Base-by-base conservation (phyloP, 2,888 invertebrate species). In the Amphipoea oculea region DNA sequence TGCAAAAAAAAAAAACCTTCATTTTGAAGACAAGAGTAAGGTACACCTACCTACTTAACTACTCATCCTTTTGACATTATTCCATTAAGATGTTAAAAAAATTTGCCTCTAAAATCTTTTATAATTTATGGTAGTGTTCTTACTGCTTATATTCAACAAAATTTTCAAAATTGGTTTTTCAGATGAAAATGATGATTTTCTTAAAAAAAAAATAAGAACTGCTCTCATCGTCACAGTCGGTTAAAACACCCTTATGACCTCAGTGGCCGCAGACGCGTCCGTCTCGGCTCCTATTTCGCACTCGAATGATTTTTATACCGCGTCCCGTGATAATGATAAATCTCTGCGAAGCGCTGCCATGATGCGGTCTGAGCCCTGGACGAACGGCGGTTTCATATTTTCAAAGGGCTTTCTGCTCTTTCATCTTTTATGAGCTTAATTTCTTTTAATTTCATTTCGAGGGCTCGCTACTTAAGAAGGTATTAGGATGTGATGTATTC, bases 241-340 rank as follows among this genome's bases (percentile, higher is more conserved):
- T 54, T 66, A 63, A 62, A 81, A 75, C 63, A 42, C 66, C 74
- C 14, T 65, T 29, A 54, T 75, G 86, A 85, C 86, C 74, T 75
- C 69, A 73, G 42, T 48, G 45, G 62, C 78, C 72, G 20, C 77
- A 83, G 78, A 84, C 60, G 82, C 81, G 90, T 87, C 84, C 84
- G 74, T 76, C 76, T 73, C 73, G n/a, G 36, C 81, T 90, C 84
- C 86, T 82, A 92, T 92, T 92, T 91, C 89, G 60, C 90, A 89
- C 90, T 89, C 82, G 81, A 89, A 84, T 89, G 89, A 85, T 84
- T 92, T 91, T 92, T 90, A 89, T 91, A 89, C 84, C 78, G 77
- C 84, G 83, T 85, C 84, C 85, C 80, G 81, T 75, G 65, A 87
- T 92, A 91, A 90, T 90, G 90, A 90, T 90, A 89, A 89, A 90